Evolutionary conservation across 2,797 vertebrate genomes (phyloP).

Genomic region (Eupleurogrammus muticus): DNA sequence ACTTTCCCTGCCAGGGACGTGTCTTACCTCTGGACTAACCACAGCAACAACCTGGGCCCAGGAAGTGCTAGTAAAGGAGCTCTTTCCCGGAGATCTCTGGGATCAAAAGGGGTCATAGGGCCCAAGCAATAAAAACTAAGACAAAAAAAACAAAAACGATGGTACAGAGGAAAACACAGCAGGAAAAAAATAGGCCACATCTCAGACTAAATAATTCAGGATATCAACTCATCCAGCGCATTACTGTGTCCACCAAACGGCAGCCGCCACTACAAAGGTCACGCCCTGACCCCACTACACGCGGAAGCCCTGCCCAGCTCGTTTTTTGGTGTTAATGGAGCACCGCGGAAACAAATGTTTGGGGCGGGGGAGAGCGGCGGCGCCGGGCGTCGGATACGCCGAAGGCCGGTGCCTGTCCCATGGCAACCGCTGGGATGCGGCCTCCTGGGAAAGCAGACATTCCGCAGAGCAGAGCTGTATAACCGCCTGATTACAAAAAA

Average conservation of each 20-base stretch:
- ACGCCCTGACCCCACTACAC: constrained; percentile 34
- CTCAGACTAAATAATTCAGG: background rate
- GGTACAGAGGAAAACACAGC: background rate
- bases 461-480: constrained; percentile 62
- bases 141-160: constrained; percentile 10
- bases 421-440: constrained; percentile 64
- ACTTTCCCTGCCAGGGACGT: constrained; percentile 64
- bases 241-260: background rate
- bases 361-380: constrained; percentile 25
- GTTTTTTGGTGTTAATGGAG: constrained; percentile 64
- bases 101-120: constrained; percentile 31
- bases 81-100: constrained; percentile 50
- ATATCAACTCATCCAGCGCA: background rate
- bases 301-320: constrained; percentile 36
- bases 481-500: constrained; percentile 69
- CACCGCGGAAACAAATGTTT: constrained; percentile 65
- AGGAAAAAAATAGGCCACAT: background rate
- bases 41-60: constrained; percentile 61
- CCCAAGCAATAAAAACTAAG: constrained; percentile 5
- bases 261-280: constrained; percentile 5
- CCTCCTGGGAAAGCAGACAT: constrained; percentile 76
- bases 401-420: constrained; percentile 64
- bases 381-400: constrained; percentile 48
- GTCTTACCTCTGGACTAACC: constrained; percentile 65
- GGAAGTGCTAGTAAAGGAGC: constrained; percentile 59